Base-by-base conservation (phyloP, 1,140 invertebrate genomes). In the Cecropterus lyciades region DNA sequence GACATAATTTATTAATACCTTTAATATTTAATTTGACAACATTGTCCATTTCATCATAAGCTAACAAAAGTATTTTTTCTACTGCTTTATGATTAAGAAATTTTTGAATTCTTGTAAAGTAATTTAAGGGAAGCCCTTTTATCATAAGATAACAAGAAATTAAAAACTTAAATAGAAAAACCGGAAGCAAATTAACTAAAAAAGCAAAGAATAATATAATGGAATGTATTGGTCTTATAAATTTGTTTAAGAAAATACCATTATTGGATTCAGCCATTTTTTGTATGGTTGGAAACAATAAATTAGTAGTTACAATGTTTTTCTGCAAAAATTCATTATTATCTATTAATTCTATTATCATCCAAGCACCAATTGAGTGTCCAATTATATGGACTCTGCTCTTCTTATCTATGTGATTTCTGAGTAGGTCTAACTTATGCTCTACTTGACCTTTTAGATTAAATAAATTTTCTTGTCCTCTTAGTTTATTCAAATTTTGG, bases 331-430 rank as follows among this genome's bases (percentile, higher is more conserved):
- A 17, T 7, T 75, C 59, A 65, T 87, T 62, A 24, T 79, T 82
- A 8, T 79, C 17, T 17, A 89, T 51, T 40, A 86, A 43, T 74
- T 89, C 85, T 70, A 89, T 52, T 56, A 89, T 80, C 59, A 89
- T 74, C 89, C 89, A 91, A 16, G 82, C 75, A 30, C 89, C 89
- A 74, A 91, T 89, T 3, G 89, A 91, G 73, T 91, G 89, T 3
- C 89, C 89, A 69, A 91, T 80, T 43, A 91, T 66, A 68, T 91
- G 89, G 53, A 91, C 66, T 72, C 75, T 85, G 43, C 81, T 80
- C 20, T 76, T 71, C 49, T 79, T 84, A 74, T 84, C 75, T 43
- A 91, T 71, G 59, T 76, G 63, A 65, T 82, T 85, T 56, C 74
- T 73, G 45, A 90, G 80, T 37, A 91, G 60, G 16, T 89, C 84